phyloP scores from a whole-genome alignment of 64 coral and sea anemone genomes.

The Anthopleura sola region DNA sequence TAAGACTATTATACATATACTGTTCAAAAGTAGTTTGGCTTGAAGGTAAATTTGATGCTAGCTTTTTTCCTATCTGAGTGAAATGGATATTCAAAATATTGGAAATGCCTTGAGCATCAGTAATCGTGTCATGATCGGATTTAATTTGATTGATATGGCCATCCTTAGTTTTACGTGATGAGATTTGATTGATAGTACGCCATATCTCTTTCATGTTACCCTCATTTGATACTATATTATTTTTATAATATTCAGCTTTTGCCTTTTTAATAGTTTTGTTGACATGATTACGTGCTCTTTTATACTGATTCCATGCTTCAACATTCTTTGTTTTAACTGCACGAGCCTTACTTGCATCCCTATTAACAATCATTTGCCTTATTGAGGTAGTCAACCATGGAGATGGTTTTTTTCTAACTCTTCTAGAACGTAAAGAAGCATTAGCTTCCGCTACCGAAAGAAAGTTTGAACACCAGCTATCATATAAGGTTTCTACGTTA shows the following conservation, averaged over 20 bases:
- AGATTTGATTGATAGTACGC: constrained; percentile 20
- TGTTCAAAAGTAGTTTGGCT: constrained; percentile 10
- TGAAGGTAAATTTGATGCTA: neutral
- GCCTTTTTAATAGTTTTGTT: constrained; percentile 7
- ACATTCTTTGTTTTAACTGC: constrained; percentile 2
- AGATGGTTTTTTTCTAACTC: neutral
- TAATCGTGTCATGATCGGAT: neutral
- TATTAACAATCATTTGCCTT: constrained; percentile 7
- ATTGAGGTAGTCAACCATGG: constrained; percentile 4
- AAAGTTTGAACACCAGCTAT: neutral
- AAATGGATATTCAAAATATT: constrained; percentile 10
- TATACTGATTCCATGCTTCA: constrained; percentile 18
- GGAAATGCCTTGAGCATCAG: constrained; percentile 5
- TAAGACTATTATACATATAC: neutral
- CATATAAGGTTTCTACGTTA: neutral
- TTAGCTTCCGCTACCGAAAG: neutral
- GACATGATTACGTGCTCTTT: constrained; percentile 11
- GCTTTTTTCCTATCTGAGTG: neutral
- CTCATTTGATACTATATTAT: neutral
- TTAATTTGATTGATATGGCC: neutral
- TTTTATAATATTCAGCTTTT: constrained; percentile 32
- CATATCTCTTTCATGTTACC: constrained; percentile 32
- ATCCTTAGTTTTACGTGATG: constrained; percentile 3
- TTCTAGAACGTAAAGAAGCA: constrained; percentile 25
- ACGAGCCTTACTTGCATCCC: neutral